Base-by-base conservation (phyloP, 2,113 vertebrate genomes). In the Eupsittula cactorum region DNA sequence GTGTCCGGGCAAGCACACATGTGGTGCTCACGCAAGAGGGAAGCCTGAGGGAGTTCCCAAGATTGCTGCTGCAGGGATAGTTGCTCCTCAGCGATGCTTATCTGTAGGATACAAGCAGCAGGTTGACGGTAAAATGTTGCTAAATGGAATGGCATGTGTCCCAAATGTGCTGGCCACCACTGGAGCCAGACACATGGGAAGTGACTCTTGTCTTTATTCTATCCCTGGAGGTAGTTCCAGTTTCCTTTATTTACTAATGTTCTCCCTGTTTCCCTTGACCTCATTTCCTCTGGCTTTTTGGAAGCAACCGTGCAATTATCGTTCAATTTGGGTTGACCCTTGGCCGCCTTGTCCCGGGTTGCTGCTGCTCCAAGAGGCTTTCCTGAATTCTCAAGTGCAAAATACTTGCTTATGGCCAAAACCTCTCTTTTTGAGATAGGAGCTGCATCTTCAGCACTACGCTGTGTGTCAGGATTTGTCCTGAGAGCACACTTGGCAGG, bases 231-330 rank as follows among this genome's bases (percentile, higher is more conserved):
- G 91, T 96, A 84, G 88, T 84, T 92, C 86, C 88, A 97, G 93
- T 91, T 97, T 97, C 96, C 96, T 97, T 95, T 95, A 94, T 95
- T 96, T 95, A 95, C 95, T 97, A 70, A 96, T 96, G 93, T 96
- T 97, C 91, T 96, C 91, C 96, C 90, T 96, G 93, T 97, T 97
- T 96, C 96, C 95, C 92, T 97, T 96, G 96, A 96, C 96, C 92
- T 95, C 95, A 94, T 96, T 97, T 97, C 96, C 96, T 97, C 74
- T 0, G 1, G 70, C 83, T 94, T 94, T 97, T 97, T 87, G 63
- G 95, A 97, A 95, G 94, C 93, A 92, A 27, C 92, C 44, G 0
- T 89, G 92, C 89, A 95, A 96, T 96, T 96, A 94, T 93, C 77
- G 13, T 86, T 96, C 74, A 7, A 91, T 96, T 95, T 86, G 81